Evolutionary conservation across 2,113 vertebrate genomes (phyloP).

Genomic region (Pangasianodon hypophthalmus): DNA sequence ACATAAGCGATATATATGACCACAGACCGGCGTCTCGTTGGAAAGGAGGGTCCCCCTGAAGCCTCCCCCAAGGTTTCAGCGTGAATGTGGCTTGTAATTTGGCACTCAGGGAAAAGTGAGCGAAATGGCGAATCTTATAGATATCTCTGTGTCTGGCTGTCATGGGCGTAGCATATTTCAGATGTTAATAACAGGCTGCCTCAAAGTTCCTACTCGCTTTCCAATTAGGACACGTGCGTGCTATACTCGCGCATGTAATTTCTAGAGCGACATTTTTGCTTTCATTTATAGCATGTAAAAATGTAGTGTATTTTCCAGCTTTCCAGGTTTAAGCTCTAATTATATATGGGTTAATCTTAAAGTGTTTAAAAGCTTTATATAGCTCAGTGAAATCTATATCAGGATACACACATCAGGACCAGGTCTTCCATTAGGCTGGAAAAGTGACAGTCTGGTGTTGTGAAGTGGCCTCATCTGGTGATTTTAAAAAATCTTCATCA

Average conservation of each 20-base stretch:
- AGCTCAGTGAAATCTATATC: background rate
- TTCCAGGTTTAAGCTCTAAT: conserved; percentile 21
- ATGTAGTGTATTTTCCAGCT: conserved; percentile 3
- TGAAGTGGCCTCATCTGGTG: background rate
- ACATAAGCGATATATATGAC: conserved; percentile 1
- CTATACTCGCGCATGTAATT: background rate
- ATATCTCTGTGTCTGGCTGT: conserved; percentile 5
- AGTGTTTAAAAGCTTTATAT: conserved; percentile 21
- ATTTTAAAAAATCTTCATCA: background rate
- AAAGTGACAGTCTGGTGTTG: background rate
- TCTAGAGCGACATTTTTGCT: conserved; percentile 27
- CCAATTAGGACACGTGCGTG: conserved; percentile 45
- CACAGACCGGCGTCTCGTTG: conserved; percentile 28
- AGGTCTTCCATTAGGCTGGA: background rate
- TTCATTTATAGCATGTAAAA: conserved; percentile 40
- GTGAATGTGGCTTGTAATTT: conserved; percentile 51
- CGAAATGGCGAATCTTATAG: background rate
- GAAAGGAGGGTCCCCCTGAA: conserved; percentile 31
- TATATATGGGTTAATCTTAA: background rate
- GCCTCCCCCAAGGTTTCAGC: conserved; percentile 5
- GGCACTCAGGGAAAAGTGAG: conserved; percentile 17
- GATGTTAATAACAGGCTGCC: conserved; percentile 50
- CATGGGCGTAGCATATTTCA: conserved; percentile 50
- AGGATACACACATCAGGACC: background rate
- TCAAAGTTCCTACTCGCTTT: conserved; percentile 47